These are phyloP conservation scores for Acanthopleura granulata DNA, from an alignment of 2,888 invertebrate species.

Conservation along the genomic window DNA sequence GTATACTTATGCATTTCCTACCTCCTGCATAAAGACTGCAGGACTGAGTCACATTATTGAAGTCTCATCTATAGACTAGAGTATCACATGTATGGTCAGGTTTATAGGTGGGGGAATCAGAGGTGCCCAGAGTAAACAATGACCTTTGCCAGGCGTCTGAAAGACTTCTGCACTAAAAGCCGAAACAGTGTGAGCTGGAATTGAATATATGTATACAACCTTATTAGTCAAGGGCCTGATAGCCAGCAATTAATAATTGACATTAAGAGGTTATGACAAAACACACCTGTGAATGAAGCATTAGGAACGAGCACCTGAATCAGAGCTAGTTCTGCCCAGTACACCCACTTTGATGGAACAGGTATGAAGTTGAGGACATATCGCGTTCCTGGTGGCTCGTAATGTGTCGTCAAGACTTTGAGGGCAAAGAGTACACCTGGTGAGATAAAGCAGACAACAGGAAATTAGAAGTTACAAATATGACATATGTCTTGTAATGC, in stretches of 20 bases:
- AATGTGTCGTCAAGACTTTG: constrained; percentile 73
- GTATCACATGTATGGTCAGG: too few species aligned
- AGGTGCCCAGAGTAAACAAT: too few species aligned
- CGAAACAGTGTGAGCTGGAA: too few species aligned
- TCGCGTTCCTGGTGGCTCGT: constrained; percentile 59
- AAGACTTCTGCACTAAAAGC: too few species aligned
- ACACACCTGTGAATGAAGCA: constrained; percentile 73
- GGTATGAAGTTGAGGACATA: constrained; percentile 65
- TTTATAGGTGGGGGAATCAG: too few species aligned
- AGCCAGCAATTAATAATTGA: neutral
- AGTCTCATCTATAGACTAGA: too few species aligned
- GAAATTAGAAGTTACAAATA: too few species aligned
- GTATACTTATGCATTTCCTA: too few species aligned
- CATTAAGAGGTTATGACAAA: neutral
- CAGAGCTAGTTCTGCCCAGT: constrained; percentile 76
- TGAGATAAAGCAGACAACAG: neutral
- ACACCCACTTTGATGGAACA: constrained; percentile 73
- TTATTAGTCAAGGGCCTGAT: neutral
- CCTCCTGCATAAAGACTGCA: too few species aligned
- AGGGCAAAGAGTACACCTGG: constrained; percentile 76
- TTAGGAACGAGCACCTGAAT: constrained; percentile 77
- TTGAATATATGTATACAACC: neutral
- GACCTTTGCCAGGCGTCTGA: too few species aligned
- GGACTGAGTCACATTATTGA: too few species aligned
- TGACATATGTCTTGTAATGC: too few species aligned